These are phyloP conservation scores for Saccostrea glomerata DNA, from an alignment of 1,140 invertebrate species.

Conservation along the genomic window DNA sequence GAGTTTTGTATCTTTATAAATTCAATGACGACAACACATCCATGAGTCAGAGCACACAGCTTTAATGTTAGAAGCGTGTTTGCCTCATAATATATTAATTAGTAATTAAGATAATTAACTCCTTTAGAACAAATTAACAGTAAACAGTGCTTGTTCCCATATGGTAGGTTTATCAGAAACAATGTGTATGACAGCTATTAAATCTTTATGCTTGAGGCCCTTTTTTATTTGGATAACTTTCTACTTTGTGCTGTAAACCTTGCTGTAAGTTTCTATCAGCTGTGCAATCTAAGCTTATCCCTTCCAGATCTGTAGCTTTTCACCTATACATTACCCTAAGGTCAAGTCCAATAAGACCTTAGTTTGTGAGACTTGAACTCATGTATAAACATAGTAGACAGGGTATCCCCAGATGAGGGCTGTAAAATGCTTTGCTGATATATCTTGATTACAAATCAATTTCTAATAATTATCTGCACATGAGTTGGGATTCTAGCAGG, in stretches of 20 bases:
- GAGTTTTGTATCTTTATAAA: background rate
- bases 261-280: background rate
- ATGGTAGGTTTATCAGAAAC: background rate
- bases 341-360: background rate
- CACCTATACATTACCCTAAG: background rate
- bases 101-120: background rate
- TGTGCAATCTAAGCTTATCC: background rate
- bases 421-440: background rate
- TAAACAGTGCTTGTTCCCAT: background rate
- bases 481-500: background rate
- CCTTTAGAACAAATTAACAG: background rate
- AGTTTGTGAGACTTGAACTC: background rate
- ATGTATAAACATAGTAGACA: background rate
- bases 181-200: background rate
- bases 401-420: background rate
- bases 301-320: background rate
- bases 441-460: slow-evolving; percentile 10
- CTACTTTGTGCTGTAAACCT: background rate
- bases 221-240: background rate
- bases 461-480: background rate
- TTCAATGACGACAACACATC: background rate
- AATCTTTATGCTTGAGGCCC: background rate
- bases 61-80: background rate
- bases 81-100: background rate
- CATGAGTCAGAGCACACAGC: background rate